Evolutionary conservation across 2,888 invertebrate genomes (phyloP), one percentile per base, ranked within the genome.

Genomic region (Brachyopa scutellaris): DNA sequence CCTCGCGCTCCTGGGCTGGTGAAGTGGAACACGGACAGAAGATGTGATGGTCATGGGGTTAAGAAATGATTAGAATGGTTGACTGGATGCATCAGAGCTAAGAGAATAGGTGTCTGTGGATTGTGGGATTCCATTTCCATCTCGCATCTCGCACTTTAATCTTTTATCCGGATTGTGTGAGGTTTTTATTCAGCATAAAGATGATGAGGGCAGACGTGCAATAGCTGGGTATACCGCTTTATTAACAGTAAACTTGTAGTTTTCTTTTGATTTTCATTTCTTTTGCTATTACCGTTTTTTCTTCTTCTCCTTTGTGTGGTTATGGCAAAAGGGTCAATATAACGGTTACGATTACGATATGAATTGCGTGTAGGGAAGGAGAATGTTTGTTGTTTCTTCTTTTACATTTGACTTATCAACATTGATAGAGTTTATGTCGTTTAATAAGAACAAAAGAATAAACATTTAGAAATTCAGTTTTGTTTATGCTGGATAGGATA

Each of bases 61-160:
- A 61, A 53, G 72, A 73, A 78, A 78, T 72, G 59, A 78, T 73
- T 66, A 45, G 66, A 79, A 67, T 66, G 78, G 51, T 66, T 79
- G 73, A 73, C 66, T 79, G 78, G 73, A 47, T 76, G 69, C 59
- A 61, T 61, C 36, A 38, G 11, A 17, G 26, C 31, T 31, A 23
- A 45, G 33, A 15, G 42, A 31, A 61, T 42, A 69, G 45, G 76
- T 76, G 67, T 51, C 53, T 19, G 36, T 29, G 21, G 33, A 42
- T 26, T 49, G 8, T 40, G 13, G 4, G 2, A 4, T 40, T 40
- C 40, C 11, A 2, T 8, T 9, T 17, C 17, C n/a, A 3, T 2
- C 13, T 17, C n/a, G 11, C 26, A 67, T 67, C 59, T 51, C 51
- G 21, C 53, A 38, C 15, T 67, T 76, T 31, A 76, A 51, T 59